Conservation (phyloP, 2,888 invertebrate species). For the Rhamphomyia laevipes region DNA sequence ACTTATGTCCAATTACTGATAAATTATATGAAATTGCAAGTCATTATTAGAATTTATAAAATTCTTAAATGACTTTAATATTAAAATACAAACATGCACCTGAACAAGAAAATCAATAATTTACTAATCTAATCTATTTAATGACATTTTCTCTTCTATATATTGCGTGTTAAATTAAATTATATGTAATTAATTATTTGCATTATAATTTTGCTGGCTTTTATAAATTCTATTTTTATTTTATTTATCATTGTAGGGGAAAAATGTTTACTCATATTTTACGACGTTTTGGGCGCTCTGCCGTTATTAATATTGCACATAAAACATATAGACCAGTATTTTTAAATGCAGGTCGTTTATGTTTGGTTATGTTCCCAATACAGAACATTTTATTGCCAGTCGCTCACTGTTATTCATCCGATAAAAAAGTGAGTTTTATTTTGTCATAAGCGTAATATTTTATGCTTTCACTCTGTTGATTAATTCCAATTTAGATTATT, state of each 20-base stretch:
- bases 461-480: not conserved
- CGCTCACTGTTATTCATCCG: conserved; percentile 12
- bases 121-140: not conserved
- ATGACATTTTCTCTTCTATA: not conserved
- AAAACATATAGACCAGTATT: conserved; percentile 1
- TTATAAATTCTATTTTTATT: not conserved
- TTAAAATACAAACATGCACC: not conserved
- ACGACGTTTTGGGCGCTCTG: conserved; percentile 15
- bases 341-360: conserved; percentile 4
- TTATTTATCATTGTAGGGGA: conserved; percentile 19
- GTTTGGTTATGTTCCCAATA: conserved; percentile 12
- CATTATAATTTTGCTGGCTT: no score
- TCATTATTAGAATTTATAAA: not conserved
- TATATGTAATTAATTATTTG: no score
- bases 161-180: no score
- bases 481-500: not conserved
- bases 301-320: conserved; percentile 3
- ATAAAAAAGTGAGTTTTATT: conserved; percentile 12
- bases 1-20: no score
- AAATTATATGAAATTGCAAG: no score
- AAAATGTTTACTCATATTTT: conserved; percentile 20
- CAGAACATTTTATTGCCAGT: conserved; percentile 10
- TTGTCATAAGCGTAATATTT: not conserved
- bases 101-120: not conserved
- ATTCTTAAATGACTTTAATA: not conserved